Base-by-base conservation (phyloP, 2,888 invertebrate species). In the Tetramorium bicarinatum region DNA sequence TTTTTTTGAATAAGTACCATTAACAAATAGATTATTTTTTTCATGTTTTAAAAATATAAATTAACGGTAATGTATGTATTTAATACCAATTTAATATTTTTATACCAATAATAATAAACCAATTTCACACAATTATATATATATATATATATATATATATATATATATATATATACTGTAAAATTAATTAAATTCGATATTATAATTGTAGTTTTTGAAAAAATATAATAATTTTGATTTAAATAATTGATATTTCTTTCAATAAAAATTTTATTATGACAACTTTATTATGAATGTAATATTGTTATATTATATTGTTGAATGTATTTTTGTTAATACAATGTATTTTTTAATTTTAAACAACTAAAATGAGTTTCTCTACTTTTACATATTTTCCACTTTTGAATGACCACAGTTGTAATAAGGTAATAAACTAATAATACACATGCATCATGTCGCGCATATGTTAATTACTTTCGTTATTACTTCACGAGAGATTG, bases 41-140 rank as follows among this genome's bases (percentile, higher is more conserved):
- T 52, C 7, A 41, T 9, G 1, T 15, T 69, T 77, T 54, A 29
- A 6, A 29, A 21, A 0, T 11, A 1, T 69, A 54, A 41, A 69
- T 69, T 77, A 69, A 76, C 6, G 54, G 18, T 54, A 25, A 54
- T 0, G 41, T 13, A 47, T 47, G 4, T 21, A 41, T 67, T 49
- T 52, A 75, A 41, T n/a, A 25, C 21, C 9, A 15, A 15, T 54
- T 54, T 21, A 44, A 77, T 21, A 77, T 67, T 66, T 76, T 25
- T 25, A 11, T 29, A 41, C 9, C 15, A 52, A 25, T 38, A 18
- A 3, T n/a, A n/a, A 76, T 77, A 54, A 54, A 69, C 7, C 25
- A n/a, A 66, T 15, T 64, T 41, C 7, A 29, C 4, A 29, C 1
- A 18, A 47, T 44, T 8, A 38, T 3, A 0, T 41, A n/a, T n/a